These are phyloP conservation scores for Grammomys surdaster DNA, from an alignment of 2,113 vertebrate genomes.

Conservation along the genomic window DNA sequence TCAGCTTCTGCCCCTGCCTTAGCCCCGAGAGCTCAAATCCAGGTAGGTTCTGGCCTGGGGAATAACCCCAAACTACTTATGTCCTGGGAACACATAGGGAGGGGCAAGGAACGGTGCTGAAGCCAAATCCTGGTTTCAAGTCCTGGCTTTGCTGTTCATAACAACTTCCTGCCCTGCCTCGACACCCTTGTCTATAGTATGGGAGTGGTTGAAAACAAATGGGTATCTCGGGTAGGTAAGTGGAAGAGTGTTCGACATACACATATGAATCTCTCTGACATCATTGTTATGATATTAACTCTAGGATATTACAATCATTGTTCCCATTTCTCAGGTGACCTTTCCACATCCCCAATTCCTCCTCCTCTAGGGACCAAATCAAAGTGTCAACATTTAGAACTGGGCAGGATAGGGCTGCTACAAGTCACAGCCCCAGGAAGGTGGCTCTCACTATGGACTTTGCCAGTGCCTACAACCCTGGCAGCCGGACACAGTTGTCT, in stretches of 20 bases:
- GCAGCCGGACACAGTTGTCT: background rate
- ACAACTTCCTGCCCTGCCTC: background rate
- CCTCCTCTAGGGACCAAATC: background rate
- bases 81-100: background rate
- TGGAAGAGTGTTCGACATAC: background rate
- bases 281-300: background rate
- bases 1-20: background rate
- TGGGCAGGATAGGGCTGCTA: background rate
- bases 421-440: background rate
- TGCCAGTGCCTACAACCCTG: background rate
- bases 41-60: background rate
- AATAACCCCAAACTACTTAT: too few relatives aligned
- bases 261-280: background rate
- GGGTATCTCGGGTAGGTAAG: background rate
- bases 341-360: background rate
- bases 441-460: background rate
- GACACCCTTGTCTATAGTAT: constrained; percentile 7
- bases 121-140: background rate
- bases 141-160: constrained; percentile 12
- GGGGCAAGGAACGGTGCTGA: background rate
- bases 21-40: background rate
- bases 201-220: background rate
- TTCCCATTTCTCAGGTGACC: background rate
- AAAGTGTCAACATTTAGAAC: constrained; percentile 6
- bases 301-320: background rate